These are phyloP conservation scores for Thaumetopoea pityocampa DNA, from an alignment of 1,140 invertebrate genomes.

Conservation along the genomic window DNA sequence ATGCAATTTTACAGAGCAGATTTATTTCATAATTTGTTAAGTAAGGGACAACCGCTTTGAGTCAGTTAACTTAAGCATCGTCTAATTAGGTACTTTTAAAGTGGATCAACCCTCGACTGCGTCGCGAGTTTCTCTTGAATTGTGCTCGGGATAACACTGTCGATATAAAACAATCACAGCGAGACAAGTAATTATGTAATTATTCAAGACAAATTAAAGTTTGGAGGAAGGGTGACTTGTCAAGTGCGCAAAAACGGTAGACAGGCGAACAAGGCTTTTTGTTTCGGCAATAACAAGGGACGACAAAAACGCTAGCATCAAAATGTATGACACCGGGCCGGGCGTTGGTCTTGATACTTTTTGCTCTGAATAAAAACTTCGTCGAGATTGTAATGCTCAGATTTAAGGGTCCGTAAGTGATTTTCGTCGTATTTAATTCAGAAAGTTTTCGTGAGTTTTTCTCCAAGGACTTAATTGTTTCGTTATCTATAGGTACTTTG, in stretches of 20 bases:
- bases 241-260: slow-evolving; percentile 48
- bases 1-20: slow-evolving; percentile 35
- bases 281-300: slow-evolving; percentile 36
- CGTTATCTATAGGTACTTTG: slow-evolving; percentile 25
- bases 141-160: slow-evolving; percentile 12
- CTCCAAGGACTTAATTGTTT: slow-evolving; percentile 54
- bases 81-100: slow-evolving; percentile 26
- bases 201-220: slow-evolving; percentile 53
- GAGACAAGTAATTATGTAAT: slow-evolving; percentile 55
- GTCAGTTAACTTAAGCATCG: slow-evolving; percentile 28
- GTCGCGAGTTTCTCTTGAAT: slow-evolving; percentile 17
- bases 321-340: slow-evolving; percentile 51
- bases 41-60: slow-evolving; percentile 26
- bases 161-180: slow-evolving; percentile 19
- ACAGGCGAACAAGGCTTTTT: slow-evolving; percentile 50
- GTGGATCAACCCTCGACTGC: slow-evolving; percentile 17
- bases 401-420: slow-evolving; percentile 51
- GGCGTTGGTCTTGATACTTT: slow-evolving; percentile 32
- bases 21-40: slow-evolving; percentile 42
- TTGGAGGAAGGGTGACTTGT: slow-evolving; percentile 48
- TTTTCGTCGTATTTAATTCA: slow-evolving; percentile 54
- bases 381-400: slow-evolving; percentile 30
- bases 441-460: slow-evolving; percentile 41
- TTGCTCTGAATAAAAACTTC: slow-evolving; percentile 35
- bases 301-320: slow-evolving; percentile 49